Base-by-base conservation (phyloP, 2,113 vertebrate species). In the Addax nasomaculatus region DNA sequence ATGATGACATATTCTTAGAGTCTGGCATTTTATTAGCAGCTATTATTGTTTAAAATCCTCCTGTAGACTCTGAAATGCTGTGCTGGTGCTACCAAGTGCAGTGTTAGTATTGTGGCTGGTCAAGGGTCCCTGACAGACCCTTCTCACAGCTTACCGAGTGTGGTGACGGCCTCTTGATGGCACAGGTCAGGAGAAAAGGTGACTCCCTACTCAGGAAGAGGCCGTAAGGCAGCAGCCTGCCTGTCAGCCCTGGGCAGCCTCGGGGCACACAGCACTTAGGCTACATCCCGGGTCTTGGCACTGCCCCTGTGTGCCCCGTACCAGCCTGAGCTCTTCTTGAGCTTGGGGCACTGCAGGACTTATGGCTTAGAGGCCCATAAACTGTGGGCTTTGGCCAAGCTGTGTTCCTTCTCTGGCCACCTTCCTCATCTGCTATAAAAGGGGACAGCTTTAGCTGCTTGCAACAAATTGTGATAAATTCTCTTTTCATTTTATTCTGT, bases 271-370 rank as follows among this genome's bases (percentile, higher is more conserved):
- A 9, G 17, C 30, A 0, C 67, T 29, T 0, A 23, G 64, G 51
- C 64, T 33, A 12, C 39, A 39, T 15, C 29, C 55, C 30, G 13
- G 53, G 58, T 39, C 36, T 27, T 12, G 15, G 57, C 27, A 36
- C 25, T 73, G 33, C 6, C 29, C 29, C 55, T 85, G 33, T 5
- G 1, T 45, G 15, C 8, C 7, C 0, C 0, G 2, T 1, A 2
- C 86, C 36, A 93, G 86, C 25, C 36, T 43, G 43, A 78, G 30
- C 60, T 78, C 49, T 73, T 80, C 33, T 39, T 86, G 43, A 58
- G 60, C 47, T 16, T 62, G 76, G 45, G 67, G 30, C 17, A 67
- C 47, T 87, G 80, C 47, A 79, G 27, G 53, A 57, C 60, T 93
- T 87, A 60, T 76, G 36, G 57, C 21, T 86, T 15, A 51, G 47